These are phyloP conservation scores for Diplolepis rosae DNA, from an alignment of 2,888 invertebrate species.

Conservation along the genomic window DNA sequence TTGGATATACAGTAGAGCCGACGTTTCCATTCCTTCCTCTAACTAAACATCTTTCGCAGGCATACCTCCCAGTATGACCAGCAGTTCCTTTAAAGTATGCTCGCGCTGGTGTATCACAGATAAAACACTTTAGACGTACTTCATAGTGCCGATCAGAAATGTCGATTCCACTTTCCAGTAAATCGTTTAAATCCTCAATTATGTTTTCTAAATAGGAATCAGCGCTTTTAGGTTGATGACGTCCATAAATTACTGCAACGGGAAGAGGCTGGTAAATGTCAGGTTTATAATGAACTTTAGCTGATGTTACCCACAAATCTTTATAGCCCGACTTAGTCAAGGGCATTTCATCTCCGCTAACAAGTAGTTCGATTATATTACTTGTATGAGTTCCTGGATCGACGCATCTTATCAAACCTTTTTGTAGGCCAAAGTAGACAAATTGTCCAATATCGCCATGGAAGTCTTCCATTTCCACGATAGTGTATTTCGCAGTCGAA, in stretches of 20 bases:
- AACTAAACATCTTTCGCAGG: conserved; percentile 12
- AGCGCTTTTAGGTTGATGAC: neutral
- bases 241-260: neutral
- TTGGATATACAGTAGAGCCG: neutral
- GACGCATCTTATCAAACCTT: neutral
- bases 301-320: neutral
- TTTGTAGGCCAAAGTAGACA: neutral
- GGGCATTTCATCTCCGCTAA: neutral
- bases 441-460: neutral
- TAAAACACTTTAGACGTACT: conserved; percentile 1
- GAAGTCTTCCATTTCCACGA: neutral
- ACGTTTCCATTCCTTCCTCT: neutral
- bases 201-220: conserved; percentile 1
- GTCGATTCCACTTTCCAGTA: conserved; percentile 9
- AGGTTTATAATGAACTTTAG: neutral
- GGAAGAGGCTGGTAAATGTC: conserved; percentile 14
- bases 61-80: neutral
- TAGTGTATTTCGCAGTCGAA: neutral
- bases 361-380: neutral
- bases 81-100: neutral
- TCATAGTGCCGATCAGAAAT: conserved; percentile 1
- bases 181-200: neutral
- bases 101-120: conserved; percentile 7
- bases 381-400: conserved; percentile 3
- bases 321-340: neutral